Conservation (phyloP, 2,797 vertebrate genomes). For the Xerus rutilus region DNA sequence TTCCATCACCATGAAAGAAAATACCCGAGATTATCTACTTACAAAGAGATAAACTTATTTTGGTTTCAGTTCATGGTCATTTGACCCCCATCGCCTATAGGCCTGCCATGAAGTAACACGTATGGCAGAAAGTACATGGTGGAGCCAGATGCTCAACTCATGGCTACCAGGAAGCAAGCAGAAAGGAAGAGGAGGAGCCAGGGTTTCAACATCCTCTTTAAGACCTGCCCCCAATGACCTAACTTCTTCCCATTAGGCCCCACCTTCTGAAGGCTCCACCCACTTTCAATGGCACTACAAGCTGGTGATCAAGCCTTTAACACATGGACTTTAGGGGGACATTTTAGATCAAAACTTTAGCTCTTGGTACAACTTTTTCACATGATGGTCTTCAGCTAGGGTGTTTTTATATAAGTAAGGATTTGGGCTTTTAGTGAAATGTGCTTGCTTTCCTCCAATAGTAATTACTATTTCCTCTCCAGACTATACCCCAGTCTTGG, state of each 20-base stretch:
- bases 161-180: not conserved
- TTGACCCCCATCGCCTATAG: not conserved
- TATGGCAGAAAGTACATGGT: not conserved
- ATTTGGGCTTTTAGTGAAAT: not conserved
- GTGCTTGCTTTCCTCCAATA: not conserved
- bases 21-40: no score
- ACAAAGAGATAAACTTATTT: not conserved
- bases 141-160: not conserved
- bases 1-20: not conserved
- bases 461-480: not conserved
- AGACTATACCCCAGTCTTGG: not conserved
- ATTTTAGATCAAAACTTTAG: not conserved
- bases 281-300: no score
- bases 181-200: not conserved
- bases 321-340: no score
- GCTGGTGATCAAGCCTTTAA: not conserved
- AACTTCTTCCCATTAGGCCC: not conserved
- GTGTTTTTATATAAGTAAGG: not conserved
- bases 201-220: not conserved
- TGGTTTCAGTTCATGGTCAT: not conserved
- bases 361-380: not conserved
- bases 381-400: not conserved
- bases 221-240: not conserved
- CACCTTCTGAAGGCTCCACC: not conserved
- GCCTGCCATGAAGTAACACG: not conserved